Base-by-base conservation (phyloP, 2,797 vertebrate species). In the Dryobates pubescens region DNA sequence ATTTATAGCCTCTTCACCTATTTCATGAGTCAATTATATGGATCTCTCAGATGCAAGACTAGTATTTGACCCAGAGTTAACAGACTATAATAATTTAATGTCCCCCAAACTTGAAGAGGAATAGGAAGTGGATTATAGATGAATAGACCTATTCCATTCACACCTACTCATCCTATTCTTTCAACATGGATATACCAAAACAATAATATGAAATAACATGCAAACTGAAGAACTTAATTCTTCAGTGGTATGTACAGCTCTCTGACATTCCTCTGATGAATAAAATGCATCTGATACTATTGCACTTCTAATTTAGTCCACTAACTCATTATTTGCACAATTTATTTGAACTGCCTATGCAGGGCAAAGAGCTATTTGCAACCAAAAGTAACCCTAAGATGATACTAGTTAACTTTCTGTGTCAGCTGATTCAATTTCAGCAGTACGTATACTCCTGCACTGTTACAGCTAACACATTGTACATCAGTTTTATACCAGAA, bases 231-330 rank as follows among this genome's bases (percentile, higher is more conserved):
- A 71, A 57, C 26, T 6, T 58, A 72, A 89, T 92, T 95, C 82
- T 80, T 82, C 81, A 93, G 63, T 41, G 75, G 61, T 84, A 85
- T 73, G 93, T 76, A 82, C 67, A 96, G 57, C 61, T 45, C 49
- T 86, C 38, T 73, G 83, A 92, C 80, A 92, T 92, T 92, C 36
- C 85, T 90, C 79, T 90, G 85, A 81, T 64, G 70, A 91, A 82
- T 93, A 89, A 94, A 62, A 83, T 54, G 43, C 13, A 89, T 41
- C 78, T 67, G 82, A 30, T 88, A 86, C 45, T 75, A 96, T 81
- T 79, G 59, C 36, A 26, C n/a, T 89, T 85, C 47, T 86, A 92
- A 95, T 96, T 95, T 87, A 90, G 89, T 87, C 89, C n/a, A 91
- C 92, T 96, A 94, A 93, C 70, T 82, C 68, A 72, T 64, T 88